Evolutionary conservation across 2,888 invertebrate species (phyloP).

Genomic region (Bellardia pandia): DNA sequence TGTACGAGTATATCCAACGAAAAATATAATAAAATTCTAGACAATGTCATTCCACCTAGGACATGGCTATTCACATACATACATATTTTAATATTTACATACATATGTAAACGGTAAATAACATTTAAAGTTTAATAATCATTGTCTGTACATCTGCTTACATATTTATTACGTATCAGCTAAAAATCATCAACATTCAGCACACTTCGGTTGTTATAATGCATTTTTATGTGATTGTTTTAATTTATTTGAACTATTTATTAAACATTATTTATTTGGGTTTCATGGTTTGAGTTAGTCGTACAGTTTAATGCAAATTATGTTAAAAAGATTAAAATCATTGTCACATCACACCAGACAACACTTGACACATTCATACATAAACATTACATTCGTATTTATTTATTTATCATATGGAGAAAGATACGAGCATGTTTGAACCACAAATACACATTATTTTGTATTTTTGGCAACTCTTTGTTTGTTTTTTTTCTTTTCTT

Average conservation of each 20-base stretch:
- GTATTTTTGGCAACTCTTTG: neutral
- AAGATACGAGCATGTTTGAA: neutral
- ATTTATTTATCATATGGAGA: neutral
- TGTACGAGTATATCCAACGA: too few species aligned
- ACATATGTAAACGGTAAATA: too few species aligned
- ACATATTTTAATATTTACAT: too few species aligned
- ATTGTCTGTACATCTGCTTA: neutral
- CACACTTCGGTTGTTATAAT: conserved; percentile 27
- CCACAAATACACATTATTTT: neutral
- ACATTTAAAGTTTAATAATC: neutral
- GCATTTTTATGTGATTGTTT: conserved; percentile 43
- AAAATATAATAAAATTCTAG: too few species aligned
- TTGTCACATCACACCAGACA: conserved; percentile 10
- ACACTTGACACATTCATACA: neutral
- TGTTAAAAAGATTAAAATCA: conserved; percentile 30
- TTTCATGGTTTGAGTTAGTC: neutral
- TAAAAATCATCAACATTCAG: conserved; percentile 44
- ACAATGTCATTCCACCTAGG: too few species aligned
- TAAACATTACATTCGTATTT: neutral
- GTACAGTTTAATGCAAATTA: neutral
- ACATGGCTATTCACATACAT: too few species aligned
- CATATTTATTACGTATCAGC: neutral
- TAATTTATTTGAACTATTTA: conserved; percentile 30
- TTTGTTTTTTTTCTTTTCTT: neutral
- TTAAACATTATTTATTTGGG: neutral